Percentiles rank a stretch among this genome's conserved stretches.
These are phyloP conservation scores for Coracopsis vasa DNA, from an alignment of 2,113 vertebrate genomes.

Conservation along the genomic window DNA sequence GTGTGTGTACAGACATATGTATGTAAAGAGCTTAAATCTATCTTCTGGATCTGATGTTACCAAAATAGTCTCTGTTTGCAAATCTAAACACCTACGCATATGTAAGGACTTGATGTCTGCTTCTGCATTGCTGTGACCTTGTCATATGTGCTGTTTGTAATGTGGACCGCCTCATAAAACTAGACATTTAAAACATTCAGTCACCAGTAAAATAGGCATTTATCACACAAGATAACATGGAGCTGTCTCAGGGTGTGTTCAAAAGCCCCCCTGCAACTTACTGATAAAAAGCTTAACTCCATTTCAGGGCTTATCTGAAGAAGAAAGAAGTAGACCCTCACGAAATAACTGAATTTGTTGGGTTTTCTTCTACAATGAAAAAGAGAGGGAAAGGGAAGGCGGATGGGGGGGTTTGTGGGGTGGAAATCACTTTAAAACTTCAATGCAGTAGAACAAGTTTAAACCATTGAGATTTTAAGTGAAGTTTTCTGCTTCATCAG, in stretches of 20 bases:
- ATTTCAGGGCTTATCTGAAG: slow-evolving; percentile 56
- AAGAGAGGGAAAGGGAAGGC: not conserved
- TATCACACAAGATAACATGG: not conserved
- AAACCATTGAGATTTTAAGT: slow-evolving; percentile 32
- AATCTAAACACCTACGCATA: not conserved
- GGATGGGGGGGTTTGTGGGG: not conserved
- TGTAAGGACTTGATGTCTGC: not conserved
- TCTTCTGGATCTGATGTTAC: not conserved
- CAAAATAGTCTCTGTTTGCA: not conserved
- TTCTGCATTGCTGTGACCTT: not conserved
- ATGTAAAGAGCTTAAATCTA: not conserved
- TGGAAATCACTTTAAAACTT: not conserved
- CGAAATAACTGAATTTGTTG: not conserved
- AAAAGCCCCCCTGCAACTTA: slow-evolving; percentile 46
- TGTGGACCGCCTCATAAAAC: not conserved
- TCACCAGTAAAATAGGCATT: not conserved
- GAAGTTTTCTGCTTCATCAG: slow-evolving; percentile 55
- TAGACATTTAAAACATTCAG: not conserved
- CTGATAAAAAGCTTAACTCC: slow-evolving; percentile 70
- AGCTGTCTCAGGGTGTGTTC: slow-evolving; percentile 44
- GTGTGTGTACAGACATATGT: not conserved
- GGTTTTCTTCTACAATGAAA: not conserved
- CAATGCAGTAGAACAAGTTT: slow-evolving; percentile 19
- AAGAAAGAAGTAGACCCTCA: slow-evolving; percentile 36
- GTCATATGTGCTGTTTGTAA: not conserved